Evolutionary conservation across 1,140 invertebrate genomes (phyloP).

Genomic region (Procambarus virginalis): DNA sequence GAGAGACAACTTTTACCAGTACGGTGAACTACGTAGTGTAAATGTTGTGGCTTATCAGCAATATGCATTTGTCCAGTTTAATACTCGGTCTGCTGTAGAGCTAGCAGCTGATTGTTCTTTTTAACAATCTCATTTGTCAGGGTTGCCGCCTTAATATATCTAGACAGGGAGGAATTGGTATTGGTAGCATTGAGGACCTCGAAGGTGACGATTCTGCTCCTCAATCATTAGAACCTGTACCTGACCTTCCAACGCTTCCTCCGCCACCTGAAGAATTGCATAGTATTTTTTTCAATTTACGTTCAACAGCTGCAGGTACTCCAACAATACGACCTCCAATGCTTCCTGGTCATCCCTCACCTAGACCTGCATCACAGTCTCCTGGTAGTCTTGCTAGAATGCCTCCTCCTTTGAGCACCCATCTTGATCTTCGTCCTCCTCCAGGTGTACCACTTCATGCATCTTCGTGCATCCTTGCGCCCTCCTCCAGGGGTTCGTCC

Average conservation of each 20-base stretch:
- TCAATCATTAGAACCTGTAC: conserved; percentile 85
- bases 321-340: conserved; percentile 52
- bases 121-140: conserved; percentile 93
- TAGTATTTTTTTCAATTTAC: conserved; percentile 89
- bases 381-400: conserved; percentile 74
- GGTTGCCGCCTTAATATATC: conserved; percentile 92
- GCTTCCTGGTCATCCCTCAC: conserved; percentile 62
- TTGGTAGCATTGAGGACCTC: conserved; percentile 71
- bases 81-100: conserved; percentile 90
- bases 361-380: conserved; percentile 74
- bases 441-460: conserved; percentile 76
- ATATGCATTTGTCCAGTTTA: conserved; percentile 98
- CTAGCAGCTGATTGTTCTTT: conserved; percentile 96
- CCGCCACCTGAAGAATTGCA: conserved; percentile 84
- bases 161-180: conserved; percentile 74
- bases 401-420: conserved; percentile 79
- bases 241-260: conserved; percentile 84
- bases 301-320: conserved; percentile 72
- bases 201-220: conserved; percentile 72
- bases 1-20: conserved; percentile 96
- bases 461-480: conserved; percentile 76
- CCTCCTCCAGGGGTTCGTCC: conserved; percentile 70
- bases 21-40: conserved; percentile 96
- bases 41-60: conserved; percentile 94
- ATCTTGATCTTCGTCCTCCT: conserved; percentile 72